Evolutionary conservation across 2,888 invertebrate species (phyloP).

Genomic region (Trichogramma evanescens): DNA sequence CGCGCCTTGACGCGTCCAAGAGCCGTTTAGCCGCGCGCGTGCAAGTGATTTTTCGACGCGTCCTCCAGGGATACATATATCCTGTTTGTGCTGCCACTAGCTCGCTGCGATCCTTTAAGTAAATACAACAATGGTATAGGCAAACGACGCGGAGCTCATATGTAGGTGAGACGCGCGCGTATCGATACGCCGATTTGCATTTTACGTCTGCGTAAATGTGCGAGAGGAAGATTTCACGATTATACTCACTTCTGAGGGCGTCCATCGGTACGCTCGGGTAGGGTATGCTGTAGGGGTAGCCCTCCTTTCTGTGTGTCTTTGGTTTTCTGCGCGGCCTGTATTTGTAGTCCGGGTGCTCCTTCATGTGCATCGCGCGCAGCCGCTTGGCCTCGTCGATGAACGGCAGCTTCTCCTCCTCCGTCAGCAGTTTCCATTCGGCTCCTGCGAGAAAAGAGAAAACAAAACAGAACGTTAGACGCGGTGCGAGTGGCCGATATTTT

Average conservation of each 20-base stretch:
- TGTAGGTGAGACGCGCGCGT: neutral
- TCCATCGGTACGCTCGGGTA: constrained; percentile 88
- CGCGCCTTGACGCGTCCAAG: no score
- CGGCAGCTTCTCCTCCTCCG: constrained; percentile 90
- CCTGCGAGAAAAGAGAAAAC: constrained; percentile 51
- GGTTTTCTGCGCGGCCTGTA: constrained; percentile 85
- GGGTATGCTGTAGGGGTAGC: constrained; percentile 86
- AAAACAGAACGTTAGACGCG: neutral
- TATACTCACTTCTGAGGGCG: constrained; percentile 58
- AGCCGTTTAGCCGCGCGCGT: no score
- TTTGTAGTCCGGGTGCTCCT: constrained; percentile 91
- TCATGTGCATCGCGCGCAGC: constrained; percentile 89
- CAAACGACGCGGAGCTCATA: neutral
- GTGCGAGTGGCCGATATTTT: no score
- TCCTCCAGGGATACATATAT: no score
- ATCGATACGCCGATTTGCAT: constrained; percentile 16
- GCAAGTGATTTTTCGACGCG: no score
- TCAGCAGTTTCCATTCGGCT: constrained; percentile 91
- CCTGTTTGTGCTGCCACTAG: no score
- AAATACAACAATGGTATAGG: neutral
- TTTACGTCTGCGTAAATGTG: constrained; percentile 22
- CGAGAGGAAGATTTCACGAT: neutral
- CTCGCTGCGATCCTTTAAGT: no score
- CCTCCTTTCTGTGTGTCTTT: constrained; percentile 80
- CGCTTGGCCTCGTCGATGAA: constrained; percentile 97